Evolutionary conservation across 2,797 vertebrate genomes (phyloP), one percentile per base, ranked within the genome.

Genomic region (Microchirus variegatus): DNA sequence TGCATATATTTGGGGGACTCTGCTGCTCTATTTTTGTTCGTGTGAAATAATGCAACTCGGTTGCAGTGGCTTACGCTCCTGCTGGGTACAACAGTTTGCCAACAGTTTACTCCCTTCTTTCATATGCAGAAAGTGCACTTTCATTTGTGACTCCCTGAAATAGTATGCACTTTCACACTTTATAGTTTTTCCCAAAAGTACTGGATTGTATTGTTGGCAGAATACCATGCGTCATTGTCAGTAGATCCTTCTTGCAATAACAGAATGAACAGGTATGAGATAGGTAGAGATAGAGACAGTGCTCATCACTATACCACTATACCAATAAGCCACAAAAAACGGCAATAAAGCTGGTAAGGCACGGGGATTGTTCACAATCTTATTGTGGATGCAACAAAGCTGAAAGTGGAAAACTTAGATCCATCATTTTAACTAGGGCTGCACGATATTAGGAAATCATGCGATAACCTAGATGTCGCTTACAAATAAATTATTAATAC

Each of bases 1-100:
- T 93, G 89, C 89, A 94, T 92, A 85, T 22, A 77, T 90, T 93
- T 90, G 77, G 65, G 19, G 63, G n/a, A 48, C 52, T 47, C 43
- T 57, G 63, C 35, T 50, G n/a, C 67, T 64, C 42, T 43, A 42
- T 72, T 68, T 65, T 67, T 60, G 66, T 78, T 58, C 56, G 37
- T 65, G 47, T 60, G 47, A 60, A 64, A 59, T 74, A 69, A 80
- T 19, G 19, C 8, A 10, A 52, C 50, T 64, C 40, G 66, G 43
- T 56, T 55, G 35, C 47, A 45, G 13, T 10, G 47, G 59, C 40
- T 68, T 70, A 35, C 44, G 65, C 15, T 58, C 61, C 50, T 52
- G 78, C 57, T 51, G 63, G 41, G 49, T 16, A 59, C 77, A 80
- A 81, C 64, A 63, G 66, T 63, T 80, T 54, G 52, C n/a, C 53